Base-by-base conservation (phyloP, 2,113 vertebrate species). In the Chaenogobius annularis region DNA sequence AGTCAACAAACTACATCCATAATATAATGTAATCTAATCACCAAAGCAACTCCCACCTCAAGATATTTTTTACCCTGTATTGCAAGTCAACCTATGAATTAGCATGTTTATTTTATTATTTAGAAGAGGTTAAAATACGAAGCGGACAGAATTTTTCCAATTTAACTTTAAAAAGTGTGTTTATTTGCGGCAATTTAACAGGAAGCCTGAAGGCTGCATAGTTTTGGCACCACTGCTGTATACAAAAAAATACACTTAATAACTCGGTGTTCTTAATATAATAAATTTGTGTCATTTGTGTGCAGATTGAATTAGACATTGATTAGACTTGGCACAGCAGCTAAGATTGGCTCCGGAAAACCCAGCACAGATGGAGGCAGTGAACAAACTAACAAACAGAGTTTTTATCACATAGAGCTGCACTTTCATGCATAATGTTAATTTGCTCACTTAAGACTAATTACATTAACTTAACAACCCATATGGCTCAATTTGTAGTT, bases 341-440 rank as follows among this genome's bases (percentile, higher is more conserved):
- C 52, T 61, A 2, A n/a, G 5, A 13, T 69, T 73, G 71, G 77
- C 67, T 52, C 26, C 47, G 52, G 68, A 43, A 61, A 1, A 48
- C 43, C 2, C 7, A 44, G 37, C 62, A 50, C 79, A 74, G 79
- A 70, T 74, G 74, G 74, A 81, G 47, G 59, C 65, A 55, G 44
- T 62, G 40, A 46, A 56, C 54, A 46, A 47, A 44, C 80, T 64
- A 68, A 68, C 68, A 65, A 67, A 67, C 6, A 13, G 52, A 19
- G 54, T 14, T 67, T 26, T 26, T 52, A 65, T 71, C 44, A 37
- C 69, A 72, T 35, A 48, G 11, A 55, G 26, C 72, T 61, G 35
- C 35, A 10, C 1, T 37, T 37, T 44, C 8, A 37, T 69, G 20
- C 44, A 9, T 75, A 56, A 59, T 26, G 43, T 59, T 44, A 47